Base-by-base conservation (phyloP, 2,113 vertebrate genomes). In the Amazona vittata region DNA sequence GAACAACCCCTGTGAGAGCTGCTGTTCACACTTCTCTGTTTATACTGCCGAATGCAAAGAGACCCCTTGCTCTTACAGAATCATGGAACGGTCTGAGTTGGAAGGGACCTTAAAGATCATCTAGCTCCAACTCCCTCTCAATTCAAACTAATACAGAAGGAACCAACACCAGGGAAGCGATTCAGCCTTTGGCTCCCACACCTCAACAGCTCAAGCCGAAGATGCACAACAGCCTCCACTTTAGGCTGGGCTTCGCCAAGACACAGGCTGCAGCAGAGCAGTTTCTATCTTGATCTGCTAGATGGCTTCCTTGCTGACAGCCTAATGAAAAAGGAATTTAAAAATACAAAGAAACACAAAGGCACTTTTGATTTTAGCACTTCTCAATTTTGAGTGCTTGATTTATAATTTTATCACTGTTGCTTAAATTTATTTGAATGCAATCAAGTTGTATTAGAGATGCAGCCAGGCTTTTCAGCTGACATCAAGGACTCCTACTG, bases 181-280 rank as follows among this genome's bases (percentile, higher is more conserved):
- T 20, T 8, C 24, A 8, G 49, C 26, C 39, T 11, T 8, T 9
- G 12, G 57, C 41, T 15, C 5, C 60, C 49, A 6, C 67, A 5
- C 4, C 0, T 3, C 41, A 29, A 10, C 71, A 17, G 4, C 55
- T 15, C 24, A 2, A 7, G 46, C 43, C 4, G 18, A 7, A 19
- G 62, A 28, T 3, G 47, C 31, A 15, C 65, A 9, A 6, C 7
- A 41, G 57, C 43, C 65, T 4, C 2, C 29, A 4, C 53, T 1
- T 11, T 1, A 3, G 28, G 44, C 1, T 39, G 67, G n/a, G n/a
- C 28, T 10, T 16, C 31, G 5, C 63, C 41, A 14, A 6, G 33
- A 28, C 1, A 37, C 43, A 3, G 39, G 29, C 75, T 26, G 46
- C 60, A 22, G 25, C 31, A n/a, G 6, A 9, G 11, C 29, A 4